phyloP scores from a whole-genome alignment of 2,888 invertebrate genomes.

The Tenthredo scrophulariae region DNA sequence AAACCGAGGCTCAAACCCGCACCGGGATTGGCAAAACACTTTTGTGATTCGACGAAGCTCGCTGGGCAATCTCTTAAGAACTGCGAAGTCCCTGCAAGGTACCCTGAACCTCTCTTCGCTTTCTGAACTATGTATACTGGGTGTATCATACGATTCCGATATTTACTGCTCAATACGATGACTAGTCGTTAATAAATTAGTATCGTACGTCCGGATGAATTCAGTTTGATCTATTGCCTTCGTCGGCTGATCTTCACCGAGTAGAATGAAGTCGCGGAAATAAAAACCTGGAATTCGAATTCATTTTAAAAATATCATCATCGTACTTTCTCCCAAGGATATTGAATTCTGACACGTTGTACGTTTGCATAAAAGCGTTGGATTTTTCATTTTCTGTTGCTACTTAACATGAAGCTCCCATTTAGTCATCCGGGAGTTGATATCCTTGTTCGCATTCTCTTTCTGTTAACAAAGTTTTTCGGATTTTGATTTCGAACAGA shows the following conservation, averaged over 20 bases:
- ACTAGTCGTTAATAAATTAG: background rate
- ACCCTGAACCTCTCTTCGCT: background rate
- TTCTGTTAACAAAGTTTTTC: background rate
- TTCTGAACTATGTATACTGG: background rate
- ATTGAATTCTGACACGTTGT: background rate
- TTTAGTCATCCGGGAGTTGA: background rate
- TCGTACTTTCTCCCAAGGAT: background rate
- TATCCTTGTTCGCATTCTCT: background rate
- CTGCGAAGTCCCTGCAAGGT: background rate
- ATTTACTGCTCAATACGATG: background rate
- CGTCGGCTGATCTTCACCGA: background rate
- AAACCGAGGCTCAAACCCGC: background rate
- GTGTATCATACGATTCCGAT: background rate
- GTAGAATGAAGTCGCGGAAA: background rate
- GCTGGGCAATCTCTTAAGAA: slow-evolving; percentile 46
- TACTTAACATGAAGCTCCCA: background rate
- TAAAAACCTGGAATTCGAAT: background rate
- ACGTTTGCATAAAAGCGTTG: background rate
- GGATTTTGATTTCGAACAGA: background rate
- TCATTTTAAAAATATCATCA: background rate
- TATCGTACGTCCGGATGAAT: background rate
- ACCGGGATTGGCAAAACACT: slow-evolving; percentile 40
- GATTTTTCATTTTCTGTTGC: background rate
- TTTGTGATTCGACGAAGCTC: slow-evolving; percentile 4
- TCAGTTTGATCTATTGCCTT: background rate